Evolutionary conservation across 2,888 invertebrate genomes (phyloP).

Genomic region (Pyrgus malvae): DNA sequence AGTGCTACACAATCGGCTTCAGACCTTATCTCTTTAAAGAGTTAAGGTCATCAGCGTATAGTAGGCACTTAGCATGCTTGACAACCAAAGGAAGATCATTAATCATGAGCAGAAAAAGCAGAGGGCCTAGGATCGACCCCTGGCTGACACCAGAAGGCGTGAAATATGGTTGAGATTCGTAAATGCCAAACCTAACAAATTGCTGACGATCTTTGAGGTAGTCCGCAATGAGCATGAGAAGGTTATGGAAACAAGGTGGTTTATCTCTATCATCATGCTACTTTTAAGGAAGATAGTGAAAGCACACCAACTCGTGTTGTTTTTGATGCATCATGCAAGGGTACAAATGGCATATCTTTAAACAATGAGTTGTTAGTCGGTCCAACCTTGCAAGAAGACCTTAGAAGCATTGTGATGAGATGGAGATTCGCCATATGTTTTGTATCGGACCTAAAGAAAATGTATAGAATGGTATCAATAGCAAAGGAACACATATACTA

Average conservation of each 20-base stretch:
- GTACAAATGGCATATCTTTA: slow-evolving; percentile 24
- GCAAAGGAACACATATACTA: slow-evolving; percentile 11
- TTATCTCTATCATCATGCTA: slow-evolving; percentile 22
- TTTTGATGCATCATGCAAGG: slow-evolving; percentile 33
- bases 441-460: slow-evolving; percentile 17
- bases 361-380: slow-evolving; percentile 35
- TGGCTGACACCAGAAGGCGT: too few species aligned
- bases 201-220: too few species aligned
- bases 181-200: too few species aligned
- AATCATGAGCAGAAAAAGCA: too few species aligned
- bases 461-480: slow-evolving; percentile 24
- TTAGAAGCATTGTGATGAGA: slow-evolving; percentile 1
- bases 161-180: too few species aligned
- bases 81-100: too few species aligned
- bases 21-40: too few species aligned
- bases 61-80: too few species aligned
- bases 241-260: slow-evolving; percentile 4
- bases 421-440: slow-evolving; percentile 1
- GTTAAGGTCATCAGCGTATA: too few species aligned
- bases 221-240: background rate
- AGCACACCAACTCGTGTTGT: slow-evolving; percentile 27
- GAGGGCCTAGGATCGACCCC: too few species aligned
- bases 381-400: slow-evolving; percentile 22
- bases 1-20: too few species aligned
- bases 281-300: slow-evolving; percentile 11